phyloP scores from a whole-genome alignment of 2,888 invertebrate species.

The Drosophila diplacantha region DNA sequence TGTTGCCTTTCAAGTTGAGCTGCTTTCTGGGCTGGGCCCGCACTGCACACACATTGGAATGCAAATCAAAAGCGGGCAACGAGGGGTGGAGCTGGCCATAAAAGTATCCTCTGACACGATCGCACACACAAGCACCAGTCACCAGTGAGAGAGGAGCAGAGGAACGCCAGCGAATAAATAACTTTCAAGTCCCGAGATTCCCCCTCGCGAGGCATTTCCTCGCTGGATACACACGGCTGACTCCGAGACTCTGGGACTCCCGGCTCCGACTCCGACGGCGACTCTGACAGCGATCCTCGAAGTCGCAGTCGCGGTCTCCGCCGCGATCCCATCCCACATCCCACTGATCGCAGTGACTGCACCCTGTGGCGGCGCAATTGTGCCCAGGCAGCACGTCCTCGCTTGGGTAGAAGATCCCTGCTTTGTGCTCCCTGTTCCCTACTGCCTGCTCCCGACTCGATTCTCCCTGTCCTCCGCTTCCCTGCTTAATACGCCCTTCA shows the following conservation, averaged over 20 bases:
- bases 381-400: constrained; percentile 63
- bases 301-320: constrained; percentile 1
- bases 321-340: constrained; percentile 11
- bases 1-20: constrained; percentile 13
- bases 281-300: constrained; percentile 27
- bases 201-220: constrained; percentile 48
- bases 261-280: constrained; percentile 34
- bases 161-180: constrained; percentile 61
- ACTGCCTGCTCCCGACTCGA: not conserved
- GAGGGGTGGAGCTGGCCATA: constrained; percentile 53
- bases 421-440: constrained; percentile 5
- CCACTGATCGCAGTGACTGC: constrained; percentile 44
- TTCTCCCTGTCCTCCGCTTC: not conserved
- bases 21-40: constrained; percentile 47
- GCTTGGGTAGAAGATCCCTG: constrained; percentile 47
- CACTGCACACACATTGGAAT: constrained; percentile 70
- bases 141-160: constrained; percentile 10
- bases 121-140: constrained; percentile 5
- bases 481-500: constrained; percentile 4
- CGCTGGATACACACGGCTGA: constrained; percentile 65
- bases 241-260: constrained; percentile 38
- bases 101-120: constrained; percentile 65
- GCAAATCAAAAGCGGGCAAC: constrained; percentile 63
- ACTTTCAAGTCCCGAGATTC: constrained; percentile 46
- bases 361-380: constrained; percentile 71